A percentile compares a stretch with the other conserved stretches of the same genome.
Conservation (phyloP, 1,140 invertebrate species). For the Habropoda laboriosa region DNA sequence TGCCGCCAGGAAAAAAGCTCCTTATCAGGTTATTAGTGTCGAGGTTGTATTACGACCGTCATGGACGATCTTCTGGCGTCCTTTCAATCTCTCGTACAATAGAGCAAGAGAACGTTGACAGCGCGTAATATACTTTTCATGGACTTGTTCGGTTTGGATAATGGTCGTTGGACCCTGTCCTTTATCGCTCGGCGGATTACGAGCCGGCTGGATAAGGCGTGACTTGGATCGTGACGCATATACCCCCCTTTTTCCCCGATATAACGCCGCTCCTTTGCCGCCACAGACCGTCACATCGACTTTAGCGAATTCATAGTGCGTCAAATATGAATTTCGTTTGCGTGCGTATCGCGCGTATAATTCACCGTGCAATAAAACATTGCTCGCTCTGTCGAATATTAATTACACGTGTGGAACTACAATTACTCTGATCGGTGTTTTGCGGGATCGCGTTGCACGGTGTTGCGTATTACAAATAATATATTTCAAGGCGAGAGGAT, state of each 20-base stretch:
- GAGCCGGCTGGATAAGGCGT: neutral
- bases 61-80: constrained; percentile 27
- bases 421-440: constrained; percentile 27
- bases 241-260: too few species aligned
- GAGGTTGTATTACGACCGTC: neutral
- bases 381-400: constrained; percentile 49
- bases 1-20: neutral
- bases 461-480: too few species aligned
- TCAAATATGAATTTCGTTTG: constrained; percentile 24
- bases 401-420: constrained; percentile 54
- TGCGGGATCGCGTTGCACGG: constrained; percentile 13
- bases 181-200: constrained; percentile 25
- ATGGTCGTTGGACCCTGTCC: constrained; percentile 3
- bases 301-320: neutral
- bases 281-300: neutral
- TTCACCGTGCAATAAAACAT: constrained; percentile 25
- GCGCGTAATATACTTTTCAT: constrained; percentile 35
- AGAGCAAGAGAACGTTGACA: constrained; percentile 9
- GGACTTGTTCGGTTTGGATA: constrained; percentile 18
- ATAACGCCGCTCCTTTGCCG: neutral
- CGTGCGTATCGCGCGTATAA: constrained; percentile 2
- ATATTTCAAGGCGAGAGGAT: too few species aligned
- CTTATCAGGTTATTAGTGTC: constrained; percentile 5
- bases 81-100: constrained; percentile 34
- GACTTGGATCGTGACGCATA: neutral